A percentile compares a stretch with the other conserved stretches of the same genome.
Evolutionary conservation across 2,113 vertebrate genomes (phyloP).

Genomic region (Delphinus delphis): DNA sequence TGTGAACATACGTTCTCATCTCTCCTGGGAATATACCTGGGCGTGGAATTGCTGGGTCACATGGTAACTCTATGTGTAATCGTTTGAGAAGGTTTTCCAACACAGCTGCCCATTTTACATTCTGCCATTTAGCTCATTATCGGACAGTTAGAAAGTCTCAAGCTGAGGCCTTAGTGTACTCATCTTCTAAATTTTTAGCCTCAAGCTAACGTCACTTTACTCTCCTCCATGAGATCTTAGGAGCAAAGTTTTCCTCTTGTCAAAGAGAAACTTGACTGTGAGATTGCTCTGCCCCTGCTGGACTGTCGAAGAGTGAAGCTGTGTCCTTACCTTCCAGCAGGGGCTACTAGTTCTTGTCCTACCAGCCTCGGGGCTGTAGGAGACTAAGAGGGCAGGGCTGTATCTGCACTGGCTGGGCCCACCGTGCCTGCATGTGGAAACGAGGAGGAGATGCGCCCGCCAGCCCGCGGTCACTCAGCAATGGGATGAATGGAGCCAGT

Average conservation of each 20-base stretch:
- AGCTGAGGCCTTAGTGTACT: background rate
- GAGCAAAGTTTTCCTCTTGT: background rate
- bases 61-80: background rate
- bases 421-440: background rate
- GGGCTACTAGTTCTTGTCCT: too few relatives aligned
- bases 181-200: background rate
- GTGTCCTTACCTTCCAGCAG: background rate
- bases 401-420: background rate
- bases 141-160: background rate
- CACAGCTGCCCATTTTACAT: background rate
- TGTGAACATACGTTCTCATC: background rate
- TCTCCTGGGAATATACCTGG: background rate
- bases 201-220: background rate
- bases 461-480: background rate
- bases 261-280: background rate
- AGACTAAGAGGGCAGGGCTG: background rate
- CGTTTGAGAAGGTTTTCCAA: background rate
- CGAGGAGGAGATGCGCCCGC: background rate
- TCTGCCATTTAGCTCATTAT: background rate
- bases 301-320: fast-evolving
- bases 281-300: background rate
- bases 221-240: background rate
- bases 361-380: background rate
- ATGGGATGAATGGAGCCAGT: background rate
- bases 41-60: background rate